These are phyloP conservation scores for Spodoptera litura DNA, from an alignment of 1,140 invertebrate species.

Conservation along the genomic window DNA sequence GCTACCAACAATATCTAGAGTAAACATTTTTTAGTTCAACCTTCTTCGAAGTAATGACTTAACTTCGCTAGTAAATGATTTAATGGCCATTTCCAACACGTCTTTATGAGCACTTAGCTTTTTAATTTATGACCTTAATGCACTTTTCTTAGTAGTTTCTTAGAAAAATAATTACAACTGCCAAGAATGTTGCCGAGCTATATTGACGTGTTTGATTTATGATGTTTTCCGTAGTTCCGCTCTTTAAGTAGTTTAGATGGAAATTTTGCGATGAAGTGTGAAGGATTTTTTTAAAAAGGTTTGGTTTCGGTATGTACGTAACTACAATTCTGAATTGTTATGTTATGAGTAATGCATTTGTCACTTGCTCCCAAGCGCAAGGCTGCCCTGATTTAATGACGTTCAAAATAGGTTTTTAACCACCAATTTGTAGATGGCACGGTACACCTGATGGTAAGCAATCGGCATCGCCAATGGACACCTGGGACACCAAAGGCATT, in stretches of 20 bases:
- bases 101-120: constrained; percentile 54
- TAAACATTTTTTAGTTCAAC: constrained; percentile 30
- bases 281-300: too few species aligned
- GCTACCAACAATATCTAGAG: not conserved
- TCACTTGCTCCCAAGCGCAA: too few species aligned
- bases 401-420: too few species aligned
- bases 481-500: too few species aligned
- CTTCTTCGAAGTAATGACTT: constrained; percentile 48
- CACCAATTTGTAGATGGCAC: too few species aligned
- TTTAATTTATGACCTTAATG: constrained; percentile 52
- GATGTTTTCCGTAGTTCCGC: not conserved
- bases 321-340: too few species aligned
- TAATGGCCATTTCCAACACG: constrained; percentile 44
- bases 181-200: not conserved
- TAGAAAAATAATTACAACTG: constrained; percentile 33
- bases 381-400: too few species aligned
- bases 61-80: constrained; percentile 53
- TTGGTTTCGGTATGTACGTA: too few species aligned
- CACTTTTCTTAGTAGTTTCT: not conserved
- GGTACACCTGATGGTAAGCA: too few species aligned
- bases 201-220: constrained; percentile 1
- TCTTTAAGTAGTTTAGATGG: not conserved
- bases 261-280: too few species aligned
- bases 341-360: too few species aligned
- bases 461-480: too few species aligned